A percentile compares a stretch with the other conserved stretches of the same genome.
Evolutionary conservation across 2,888 invertebrate species (phyloP).

Genomic region (Hipparchia semele): DNA sequence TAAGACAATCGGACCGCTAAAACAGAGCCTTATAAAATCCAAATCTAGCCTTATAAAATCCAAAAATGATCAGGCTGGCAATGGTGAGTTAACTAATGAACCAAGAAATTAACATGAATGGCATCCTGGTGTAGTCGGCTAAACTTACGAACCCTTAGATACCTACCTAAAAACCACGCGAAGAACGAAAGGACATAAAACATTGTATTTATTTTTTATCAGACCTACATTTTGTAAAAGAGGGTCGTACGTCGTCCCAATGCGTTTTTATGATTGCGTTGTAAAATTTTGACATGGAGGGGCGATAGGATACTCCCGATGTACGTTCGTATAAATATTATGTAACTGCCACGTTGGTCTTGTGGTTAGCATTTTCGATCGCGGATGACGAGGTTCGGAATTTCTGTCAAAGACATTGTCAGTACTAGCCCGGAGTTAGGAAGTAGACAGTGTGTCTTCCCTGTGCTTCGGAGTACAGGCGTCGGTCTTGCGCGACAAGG

Average conservation of each 20-base stretch:
- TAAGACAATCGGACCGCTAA: too few relatives aligned
- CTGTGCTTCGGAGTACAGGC: too few relatives aligned
- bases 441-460: too few relatives aligned
- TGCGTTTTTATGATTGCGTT: conserved; percentile 13
- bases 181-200: conserved; percentile 2
- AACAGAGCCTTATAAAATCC: too few relatives aligned
- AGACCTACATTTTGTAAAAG: conserved; percentile 11
- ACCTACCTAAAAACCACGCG: background rate
- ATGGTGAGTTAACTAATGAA: too few relatives aligned
- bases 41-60: too few relatives aligned
- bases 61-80: too few relatives aligned
- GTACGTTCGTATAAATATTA: background rate
- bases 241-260: conserved; percentile 5
- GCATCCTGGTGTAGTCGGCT: too few relatives aligned
- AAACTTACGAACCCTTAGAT: background rate
- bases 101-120: too few relatives aligned
- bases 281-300: conserved; percentile 10
- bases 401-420: background rate
- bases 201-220: conserved; percentile 8
- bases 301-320: background rate
- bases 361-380: too few relatives aligned
- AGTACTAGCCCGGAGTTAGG: too few relatives aligned
- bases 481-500: too few relatives aligned
- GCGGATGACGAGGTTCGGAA: background rate
- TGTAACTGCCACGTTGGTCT: background rate